phyloP scores from a whole-genome alignment of 2,113 vertebrate genomes.

The Pterocles orientalis region DNA sequence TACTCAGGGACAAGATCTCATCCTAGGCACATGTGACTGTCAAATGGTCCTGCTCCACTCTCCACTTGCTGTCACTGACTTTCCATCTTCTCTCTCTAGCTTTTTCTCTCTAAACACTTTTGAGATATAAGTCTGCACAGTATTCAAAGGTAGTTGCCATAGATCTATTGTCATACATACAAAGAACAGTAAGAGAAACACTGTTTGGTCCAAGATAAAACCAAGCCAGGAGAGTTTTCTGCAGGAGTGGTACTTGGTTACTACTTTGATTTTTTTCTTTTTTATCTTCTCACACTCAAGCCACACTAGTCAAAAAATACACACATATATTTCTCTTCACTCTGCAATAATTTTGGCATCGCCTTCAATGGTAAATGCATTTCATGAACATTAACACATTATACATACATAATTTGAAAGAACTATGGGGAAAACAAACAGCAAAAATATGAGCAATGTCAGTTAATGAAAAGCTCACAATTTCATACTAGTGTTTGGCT shows the following conservation, averaged over 20 bases:
- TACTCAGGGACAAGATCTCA: neutral
- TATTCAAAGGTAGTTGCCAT: neutral
- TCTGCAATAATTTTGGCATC: conserved; percentile 26
- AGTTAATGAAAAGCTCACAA: conserved; percentile 70
- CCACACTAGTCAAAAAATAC: neutral
- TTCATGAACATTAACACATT: conserved; percentile 1
- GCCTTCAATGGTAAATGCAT: conserved; percentile 25
- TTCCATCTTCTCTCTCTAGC: neutral
- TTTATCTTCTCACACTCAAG: neutral
- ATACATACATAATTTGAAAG: conserved; percentile 55
- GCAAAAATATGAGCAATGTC: conserved; percentile 63
- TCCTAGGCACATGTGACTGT: neutral
- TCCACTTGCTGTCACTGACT: neutral
- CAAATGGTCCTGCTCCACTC: neutral
- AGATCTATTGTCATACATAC: neutral
- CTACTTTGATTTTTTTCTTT: neutral
- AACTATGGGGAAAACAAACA: conserved; percentile 59
- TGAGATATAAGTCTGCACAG: neutral
- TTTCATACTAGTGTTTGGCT: conserved; percentile 76
- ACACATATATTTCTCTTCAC: neutral
- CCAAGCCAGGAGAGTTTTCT: neutral
- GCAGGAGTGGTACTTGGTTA: neutral
- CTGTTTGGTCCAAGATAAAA: neutral
- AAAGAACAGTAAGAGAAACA: neutral
- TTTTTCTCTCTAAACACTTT: neutral